Evolutionary conservation across 1,140 invertebrate species (phyloP).

Genomic region (Potamilus streckersoni): DNA sequence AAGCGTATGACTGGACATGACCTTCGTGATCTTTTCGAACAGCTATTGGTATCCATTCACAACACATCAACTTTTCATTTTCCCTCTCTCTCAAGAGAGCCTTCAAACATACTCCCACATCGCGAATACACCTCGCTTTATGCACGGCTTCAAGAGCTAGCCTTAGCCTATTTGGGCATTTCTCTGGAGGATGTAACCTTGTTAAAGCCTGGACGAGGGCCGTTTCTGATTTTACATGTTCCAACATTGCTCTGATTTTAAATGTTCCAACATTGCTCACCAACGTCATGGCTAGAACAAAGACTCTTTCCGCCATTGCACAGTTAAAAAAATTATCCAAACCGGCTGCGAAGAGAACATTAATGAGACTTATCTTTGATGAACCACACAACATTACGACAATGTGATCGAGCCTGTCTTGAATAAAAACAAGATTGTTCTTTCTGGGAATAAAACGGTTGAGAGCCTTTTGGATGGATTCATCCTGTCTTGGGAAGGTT

Average conservation of each 20-base stretch:
- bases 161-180: constrained; percentile 14
- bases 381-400: no score
- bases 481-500: constrained; percentile 19
- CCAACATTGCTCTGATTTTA: constrained; percentile 41
- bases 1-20: no score
- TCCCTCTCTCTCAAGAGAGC: constrained; percentile 29
- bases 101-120: constrained; percentile 30
- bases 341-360: no score
- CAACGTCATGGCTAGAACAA: constrained; percentile 37
- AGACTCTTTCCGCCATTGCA: constrained; percentile 39
- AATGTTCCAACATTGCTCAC: constrained; percentile 44
- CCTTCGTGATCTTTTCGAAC: no score
- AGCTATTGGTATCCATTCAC: no score
- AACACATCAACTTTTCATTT: constrained; percentile 32
- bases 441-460: constrained; percentile 10
- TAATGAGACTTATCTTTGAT: no score
- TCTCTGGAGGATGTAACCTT: constrained; percentile 20
- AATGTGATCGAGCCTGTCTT: no score
- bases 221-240: constrained; percentile 27
- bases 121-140: constrained; percentile 25
- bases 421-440: no score
- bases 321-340: neutral
- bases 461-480: constrained; percentile 30
- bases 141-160: constrained; percentile 24
- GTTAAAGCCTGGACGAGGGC: constrained; percentile 32